Base-by-base conservation (phyloP, 2,113 vertebrate genomes). In the Chaenogobius annularis region DNA sequence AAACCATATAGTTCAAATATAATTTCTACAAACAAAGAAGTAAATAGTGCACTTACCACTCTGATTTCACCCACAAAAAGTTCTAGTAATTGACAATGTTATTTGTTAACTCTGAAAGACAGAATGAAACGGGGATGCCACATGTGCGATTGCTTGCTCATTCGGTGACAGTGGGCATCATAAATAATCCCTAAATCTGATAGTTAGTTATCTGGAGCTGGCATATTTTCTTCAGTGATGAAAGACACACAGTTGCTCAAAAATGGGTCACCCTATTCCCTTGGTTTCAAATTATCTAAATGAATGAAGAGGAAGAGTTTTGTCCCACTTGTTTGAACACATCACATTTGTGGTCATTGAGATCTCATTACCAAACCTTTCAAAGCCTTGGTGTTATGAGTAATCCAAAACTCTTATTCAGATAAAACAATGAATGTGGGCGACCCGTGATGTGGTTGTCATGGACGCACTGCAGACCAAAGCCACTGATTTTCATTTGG, bases 251-350 rank as follows among this genome's bases (percentile, higher is more conserved):
- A 17, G 58, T 31, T 26, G 58, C 50, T 13, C 58, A 61, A 61
- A 61, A 61, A 14, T 61, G 35, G 58, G 58, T 61, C 58, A 61
- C 58, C 14, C 26, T 17, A 35, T 17, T 61, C 58, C 58, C 58
- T 15, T 7, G 26, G 58, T 61, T 61, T 35, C 58, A 61, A 17
- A 35, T 31, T 61, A 61, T 31, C 58, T 26, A 61, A 61, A 35
- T 61, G 58, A 61, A 35, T 35, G 58, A 61, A 31, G 26, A 61
- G 26, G 58, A 61, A 61, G 58, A 31, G 58, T 61, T 61, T 61
- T 61, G 58, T 61, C 58, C 23, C 23, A 61, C 58, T 31, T 31
- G 23, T 61, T 61, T 61, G 58, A 61, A 61, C 50, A 54, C 50
- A 54, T 54, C 26, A 61, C 58, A 61, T 61, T 61, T 31, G 23